Conservation (phyloP, 2,888 invertebrate species). For the Serrognathus titanus region DNA sequence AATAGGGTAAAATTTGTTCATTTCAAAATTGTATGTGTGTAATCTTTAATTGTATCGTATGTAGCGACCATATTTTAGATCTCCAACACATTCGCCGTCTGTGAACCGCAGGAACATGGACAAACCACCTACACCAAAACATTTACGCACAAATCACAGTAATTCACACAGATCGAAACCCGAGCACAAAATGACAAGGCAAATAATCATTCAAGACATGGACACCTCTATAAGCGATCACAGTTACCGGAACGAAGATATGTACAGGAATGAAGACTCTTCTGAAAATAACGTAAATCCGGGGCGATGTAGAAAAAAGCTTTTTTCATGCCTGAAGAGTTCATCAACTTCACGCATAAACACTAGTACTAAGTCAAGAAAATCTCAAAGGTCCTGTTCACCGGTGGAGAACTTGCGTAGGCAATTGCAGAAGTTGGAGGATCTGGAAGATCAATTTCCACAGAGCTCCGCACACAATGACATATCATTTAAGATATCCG, state of each 20-base stretch:
- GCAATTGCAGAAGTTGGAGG: conserved; percentile 76
- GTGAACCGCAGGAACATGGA: conserved; percentile 32
- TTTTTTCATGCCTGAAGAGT: conserved; percentile 68
- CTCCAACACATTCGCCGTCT: conserved; percentile 38
- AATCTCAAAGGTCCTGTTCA: conserved; percentile 58
- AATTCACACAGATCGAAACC: conserved; percentile 36
- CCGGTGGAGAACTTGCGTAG: conserved; percentile 77
- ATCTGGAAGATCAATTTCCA: conserved; percentile 77
- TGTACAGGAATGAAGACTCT: conserved; percentile 49
- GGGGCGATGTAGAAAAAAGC: conserved; percentile 61
- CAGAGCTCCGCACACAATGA: conserved; percentile 62
- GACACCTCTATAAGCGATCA: conserved; percentile 51
- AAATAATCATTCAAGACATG: conserved; percentile 43
- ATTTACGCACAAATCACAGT: conserved; percentile 43
- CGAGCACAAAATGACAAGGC: conserved; percentile 39
- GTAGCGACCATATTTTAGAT: conserved; percentile 27
- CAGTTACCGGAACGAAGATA: conserved; percentile 49
- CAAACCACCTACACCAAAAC: conserved; percentile 46
- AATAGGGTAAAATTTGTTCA: too few relatives aligned
- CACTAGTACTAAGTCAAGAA: conserved; percentile 54
- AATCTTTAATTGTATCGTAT: too few relatives aligned
- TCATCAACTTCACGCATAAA: conserved; percentile 68
- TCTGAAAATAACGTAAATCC: conserved; percentile 52
- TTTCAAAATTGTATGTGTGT: too few relatives aligned
- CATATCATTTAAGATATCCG: conserved; percentile 74